Percentiles rank a stretch among this genome's conserved stretches.
These are phyloP conservation scores for Athalia circularis DNA, from an alignment of 2,888 invertebrate genomes.

Conservation along the genomic window DNA sequence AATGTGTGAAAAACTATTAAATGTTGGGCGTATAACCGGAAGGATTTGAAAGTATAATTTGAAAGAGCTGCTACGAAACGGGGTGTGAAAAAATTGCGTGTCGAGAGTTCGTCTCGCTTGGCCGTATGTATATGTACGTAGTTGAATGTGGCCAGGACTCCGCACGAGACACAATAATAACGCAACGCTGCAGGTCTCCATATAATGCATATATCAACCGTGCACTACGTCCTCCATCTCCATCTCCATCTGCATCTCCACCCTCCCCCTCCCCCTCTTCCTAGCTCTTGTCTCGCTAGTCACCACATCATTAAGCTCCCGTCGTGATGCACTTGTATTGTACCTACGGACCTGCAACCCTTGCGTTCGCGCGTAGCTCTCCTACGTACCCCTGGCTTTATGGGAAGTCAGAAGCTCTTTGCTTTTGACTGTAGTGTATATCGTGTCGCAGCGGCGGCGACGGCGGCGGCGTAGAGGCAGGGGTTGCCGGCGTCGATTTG, in stretches of 20 bases:
- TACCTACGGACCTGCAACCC: neutral
- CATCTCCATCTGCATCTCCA: neutral
- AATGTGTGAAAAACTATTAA: no score
- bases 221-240: conserved; percentile 46
- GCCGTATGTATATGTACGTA: no score
- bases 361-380: neutral
- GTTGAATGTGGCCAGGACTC: no score
- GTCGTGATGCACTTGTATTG: conserved; percentile 47
- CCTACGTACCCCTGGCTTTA: conserved; percentile 8
- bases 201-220: conserved; percentile 51
- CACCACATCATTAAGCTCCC: conserved; percentile 58
- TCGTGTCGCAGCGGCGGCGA: neutral
- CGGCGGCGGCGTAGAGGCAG: neutral
- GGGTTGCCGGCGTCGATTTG: conserved; percentile 36
- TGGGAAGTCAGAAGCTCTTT: conserved; percentile 43
- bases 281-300: conserved; percentile 48
- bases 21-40: neutral
- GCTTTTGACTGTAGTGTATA: conserved; percentile 37
- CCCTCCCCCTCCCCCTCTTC: neutral
- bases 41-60: neutral
- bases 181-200: conserved; percentile 36
- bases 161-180: conserved; percentile 45
- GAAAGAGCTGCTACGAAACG: conserved; percentile 1
- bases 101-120: conserved; percentile 18
- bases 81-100: conserved; percentile 33